Evolutionary conservation across 2,797 vertebrate species (phyloP).

Genomic region (Anisognathus igniventris): DNA sequence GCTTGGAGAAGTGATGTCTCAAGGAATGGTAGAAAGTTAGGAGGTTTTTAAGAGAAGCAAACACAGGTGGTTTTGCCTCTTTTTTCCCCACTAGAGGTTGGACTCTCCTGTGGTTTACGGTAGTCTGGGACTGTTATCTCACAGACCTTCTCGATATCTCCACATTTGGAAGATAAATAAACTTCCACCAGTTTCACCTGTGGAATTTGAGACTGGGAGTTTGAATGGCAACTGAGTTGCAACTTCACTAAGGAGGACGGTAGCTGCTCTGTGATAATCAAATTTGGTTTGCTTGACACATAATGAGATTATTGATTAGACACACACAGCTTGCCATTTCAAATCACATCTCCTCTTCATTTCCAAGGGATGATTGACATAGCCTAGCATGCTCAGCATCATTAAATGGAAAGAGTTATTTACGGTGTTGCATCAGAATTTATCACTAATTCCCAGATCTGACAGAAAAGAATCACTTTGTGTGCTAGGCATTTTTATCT

Average conservation of each 20-base stretch:
- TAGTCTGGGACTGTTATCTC: neutral
- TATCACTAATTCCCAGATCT: constrained; percentile 52
- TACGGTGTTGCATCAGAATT: constrained; percentile 34
- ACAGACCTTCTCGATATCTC: neutral
- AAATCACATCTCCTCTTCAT: constrained; percentile 56
- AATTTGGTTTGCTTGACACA: constrained; percentile 59
- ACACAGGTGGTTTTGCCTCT: rapidly evolving
- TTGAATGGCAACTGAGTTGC: neutral
- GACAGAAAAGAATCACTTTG: constrained; percentile 21
- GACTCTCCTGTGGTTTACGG: neutral
- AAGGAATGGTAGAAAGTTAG: neutral
- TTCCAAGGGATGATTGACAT: constrained; percentile 46
- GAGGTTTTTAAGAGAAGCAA: neutral
- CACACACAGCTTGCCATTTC: constrained; percentile 43
- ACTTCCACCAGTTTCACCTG: neutral
- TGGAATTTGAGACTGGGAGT: neutral
- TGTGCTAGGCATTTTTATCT: constrained; percentile 34
- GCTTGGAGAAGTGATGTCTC: neutral
- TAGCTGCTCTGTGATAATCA: constrained; percentile 42
- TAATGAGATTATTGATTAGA: constrained; percentile 67
- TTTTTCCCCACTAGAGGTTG: neutral
- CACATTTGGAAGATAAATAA: neutral
- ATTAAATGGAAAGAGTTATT: constrained; percentile 56
- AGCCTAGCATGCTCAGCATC: constrained; percentile 42
- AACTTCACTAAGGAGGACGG: neutral